phyloP scores from a whole-genome alignment of 2,797 vertebrate genomes.

The Smutsia gigantea region DNA sequence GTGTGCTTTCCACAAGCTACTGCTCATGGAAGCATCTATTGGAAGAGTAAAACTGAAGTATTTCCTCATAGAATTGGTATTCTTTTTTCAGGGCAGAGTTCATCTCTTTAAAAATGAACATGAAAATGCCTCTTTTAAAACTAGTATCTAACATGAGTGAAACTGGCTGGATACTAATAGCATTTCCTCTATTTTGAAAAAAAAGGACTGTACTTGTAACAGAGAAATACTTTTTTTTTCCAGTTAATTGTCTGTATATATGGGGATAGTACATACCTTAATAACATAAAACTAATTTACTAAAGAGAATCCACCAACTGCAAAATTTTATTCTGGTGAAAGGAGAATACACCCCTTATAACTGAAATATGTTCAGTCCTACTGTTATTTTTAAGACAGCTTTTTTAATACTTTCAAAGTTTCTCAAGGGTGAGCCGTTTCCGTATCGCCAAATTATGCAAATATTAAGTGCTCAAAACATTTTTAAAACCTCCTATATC shows the following conservation, averaged over 20 bases:
- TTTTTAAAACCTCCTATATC: background rate
- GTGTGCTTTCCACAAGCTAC: background rate
- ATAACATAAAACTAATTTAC: background rate
- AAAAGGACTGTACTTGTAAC: background rate
- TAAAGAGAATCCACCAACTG: background rate
- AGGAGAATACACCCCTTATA: background rate
- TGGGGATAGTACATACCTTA: background rate
- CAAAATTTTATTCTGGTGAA: background rate
- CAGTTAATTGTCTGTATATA: background rate
- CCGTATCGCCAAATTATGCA: background rate
- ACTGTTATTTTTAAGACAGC: background rate
- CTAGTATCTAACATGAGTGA: background rate
- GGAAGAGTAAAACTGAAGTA: background rate
- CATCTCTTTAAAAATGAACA: background rate
- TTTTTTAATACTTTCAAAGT: background rate
- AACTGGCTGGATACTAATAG: background rate
- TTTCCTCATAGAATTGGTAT: background rate
- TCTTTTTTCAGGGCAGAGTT: background rate
- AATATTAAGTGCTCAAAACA: background rate
- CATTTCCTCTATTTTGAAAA: background rate
- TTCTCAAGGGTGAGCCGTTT: background rate
- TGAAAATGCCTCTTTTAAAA: slow-evolving; percentile 14
- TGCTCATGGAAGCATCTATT: background rate
- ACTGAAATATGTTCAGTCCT: background rate
- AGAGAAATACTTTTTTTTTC: background rate